phyloP scores from a whole-genome alignment of 2,113 vertebrate species.

The Leucopternis melanops region DNA sequence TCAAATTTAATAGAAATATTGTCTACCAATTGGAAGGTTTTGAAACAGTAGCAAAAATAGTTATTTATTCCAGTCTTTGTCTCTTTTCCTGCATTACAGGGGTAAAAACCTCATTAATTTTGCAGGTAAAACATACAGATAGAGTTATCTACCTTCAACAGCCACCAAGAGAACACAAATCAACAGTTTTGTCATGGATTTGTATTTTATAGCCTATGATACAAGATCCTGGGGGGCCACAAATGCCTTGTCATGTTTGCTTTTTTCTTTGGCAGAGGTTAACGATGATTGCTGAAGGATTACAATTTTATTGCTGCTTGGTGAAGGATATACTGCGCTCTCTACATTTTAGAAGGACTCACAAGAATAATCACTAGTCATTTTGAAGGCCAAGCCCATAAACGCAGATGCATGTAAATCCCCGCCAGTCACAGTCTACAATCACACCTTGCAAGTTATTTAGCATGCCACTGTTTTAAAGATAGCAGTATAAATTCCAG shows the following conservation, averaged over 20 bases:
- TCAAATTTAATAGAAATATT: constrained; percentile 25
- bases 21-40: neutral
- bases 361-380: constrained; percentile 30
- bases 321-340: constrained; percentile 40
- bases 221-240: neutral
- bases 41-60: neutral
- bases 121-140: neutral
- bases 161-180: constrained; percentile 22
- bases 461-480: neutral
- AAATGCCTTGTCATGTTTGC: constrained; percentile 1
- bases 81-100: neutral
- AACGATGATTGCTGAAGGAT: constrained; percentile 41
- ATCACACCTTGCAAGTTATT: neutral
- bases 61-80: constrained; percentile 12
- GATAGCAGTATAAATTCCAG: neutral
- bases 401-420: constrained; percentile 26
- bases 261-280: constrained; percentile 41
- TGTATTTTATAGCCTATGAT: neutral
- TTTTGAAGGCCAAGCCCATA: constrained; percentile 30
- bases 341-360: constrained; percentile 14
- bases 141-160: neutral
- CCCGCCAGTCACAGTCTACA: neutral
- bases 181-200: neutral
- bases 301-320: constrained; percentile 5
- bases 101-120: neutral